These are phyloP conservation scores for Gymnocephalus cernua DNA, from an alignment of 2,113 vertebrate genomes.

Conservation along the genomic window DNA sequence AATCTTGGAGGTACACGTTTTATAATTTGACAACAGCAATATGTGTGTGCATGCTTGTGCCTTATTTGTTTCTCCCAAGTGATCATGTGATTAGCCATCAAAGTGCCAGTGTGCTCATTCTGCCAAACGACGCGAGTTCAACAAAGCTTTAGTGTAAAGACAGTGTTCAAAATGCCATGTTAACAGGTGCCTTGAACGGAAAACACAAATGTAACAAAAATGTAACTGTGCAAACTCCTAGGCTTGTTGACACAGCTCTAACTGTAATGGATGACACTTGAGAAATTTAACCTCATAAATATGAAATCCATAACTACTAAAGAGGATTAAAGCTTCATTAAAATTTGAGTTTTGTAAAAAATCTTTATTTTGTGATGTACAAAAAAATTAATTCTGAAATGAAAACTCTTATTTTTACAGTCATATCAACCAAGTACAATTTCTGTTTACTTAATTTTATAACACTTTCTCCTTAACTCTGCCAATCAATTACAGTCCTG, in stretches of 20 bases:
- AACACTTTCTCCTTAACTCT: slow-evolving; percentile 40
- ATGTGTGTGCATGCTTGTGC: slow-evolving; percentile 49
- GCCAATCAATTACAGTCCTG: slow-evolving; percentile 43
- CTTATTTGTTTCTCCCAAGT: slow-evolving; percentile 54
- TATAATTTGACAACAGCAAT: slow-evolving; percentile 11
- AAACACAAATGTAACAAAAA: not conserved
- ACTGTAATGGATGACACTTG: slow-evolving; percentile 38
- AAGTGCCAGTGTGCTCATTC: slow-evolving; percentile 66
- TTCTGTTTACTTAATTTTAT: not conserved
- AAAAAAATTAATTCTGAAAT: not conserved
- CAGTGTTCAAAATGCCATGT: not conserved
- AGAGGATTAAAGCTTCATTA: not conserved
- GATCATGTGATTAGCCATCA: slow-evolving; percentile 59
- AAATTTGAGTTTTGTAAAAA: not conserved
- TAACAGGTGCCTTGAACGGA: not conserved
- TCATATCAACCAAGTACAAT: slow-evolving; percentile 27
- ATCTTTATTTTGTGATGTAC: not conserved
- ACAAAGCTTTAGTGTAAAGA: not conserved
- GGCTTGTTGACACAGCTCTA: slow-evolving; percentile 11
- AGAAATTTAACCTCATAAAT: not conserved
- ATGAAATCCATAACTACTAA: not conserved
- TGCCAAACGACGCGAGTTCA: slow-evolving; percentile 32
- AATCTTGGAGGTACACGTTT: not conserved
- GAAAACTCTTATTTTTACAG: not conserved
- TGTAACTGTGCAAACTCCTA: not conserved